Conservation (phyloP, 2,888 invertebrate genomes). For the Noctuana brunneofusca region DNA sequence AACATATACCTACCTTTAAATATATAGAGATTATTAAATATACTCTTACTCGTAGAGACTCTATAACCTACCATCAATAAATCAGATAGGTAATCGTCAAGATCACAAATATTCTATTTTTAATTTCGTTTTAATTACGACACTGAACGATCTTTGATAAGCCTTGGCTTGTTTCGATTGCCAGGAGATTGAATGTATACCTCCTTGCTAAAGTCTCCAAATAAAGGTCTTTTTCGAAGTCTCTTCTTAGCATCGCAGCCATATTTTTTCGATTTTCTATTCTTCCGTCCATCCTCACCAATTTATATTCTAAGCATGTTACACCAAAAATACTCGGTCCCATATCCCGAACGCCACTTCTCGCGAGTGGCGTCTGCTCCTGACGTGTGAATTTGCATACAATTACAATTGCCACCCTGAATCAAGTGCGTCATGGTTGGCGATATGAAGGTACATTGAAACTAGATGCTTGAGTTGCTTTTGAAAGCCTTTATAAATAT, state of each 20-base stretch:
- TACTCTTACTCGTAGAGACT: no score
- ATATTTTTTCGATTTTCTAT: conserved; percentile 36
- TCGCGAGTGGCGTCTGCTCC: conserved; percentile 45
- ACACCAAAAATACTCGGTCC: conserved; percentile 34
- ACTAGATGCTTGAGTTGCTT: not conserved
- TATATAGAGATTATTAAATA: no score
- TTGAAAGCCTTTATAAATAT: not conserved
- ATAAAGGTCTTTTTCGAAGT: not conserved
- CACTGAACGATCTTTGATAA: no score
- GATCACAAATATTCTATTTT: no score
- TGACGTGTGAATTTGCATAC: conserved; percentile 70
- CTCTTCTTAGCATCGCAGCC: not conserved
- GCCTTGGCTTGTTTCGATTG: no score
- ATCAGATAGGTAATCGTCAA: no score
- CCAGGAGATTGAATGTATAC: no score
- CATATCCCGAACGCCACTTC: conserved; percentile 47
- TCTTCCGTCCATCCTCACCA: conserved; percentile 37
- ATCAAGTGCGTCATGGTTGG: conserved; percentile 57
- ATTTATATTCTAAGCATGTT: conserved; percentile 36
- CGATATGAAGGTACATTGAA: conserved; percentile 39
- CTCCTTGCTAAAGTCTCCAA: no score
- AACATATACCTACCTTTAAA: no score
- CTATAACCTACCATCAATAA: no score
- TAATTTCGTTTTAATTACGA: no score
- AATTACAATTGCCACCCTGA: conserved; percentile 53